phyloP scores from a whole-genome alignment of 2,888 invertebrate genomes.

The Octodonta nipae region DNA sequence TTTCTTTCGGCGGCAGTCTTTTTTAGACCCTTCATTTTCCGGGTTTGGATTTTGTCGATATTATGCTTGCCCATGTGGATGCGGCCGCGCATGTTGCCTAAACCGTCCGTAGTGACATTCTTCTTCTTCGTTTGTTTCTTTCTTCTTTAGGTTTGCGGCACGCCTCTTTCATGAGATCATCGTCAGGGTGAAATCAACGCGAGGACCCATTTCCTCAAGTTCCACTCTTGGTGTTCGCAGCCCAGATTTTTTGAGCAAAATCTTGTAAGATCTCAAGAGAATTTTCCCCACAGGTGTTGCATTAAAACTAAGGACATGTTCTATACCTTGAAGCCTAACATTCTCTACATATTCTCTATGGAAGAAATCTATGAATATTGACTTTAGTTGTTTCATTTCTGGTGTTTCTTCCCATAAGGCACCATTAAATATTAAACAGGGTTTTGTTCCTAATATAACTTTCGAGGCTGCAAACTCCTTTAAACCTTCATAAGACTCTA shows the following conservation, averaged over 20 bases:
- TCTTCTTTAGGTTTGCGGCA: slow-evolving; percentile 67
- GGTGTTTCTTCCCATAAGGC: slow-evolving; percentile 74
- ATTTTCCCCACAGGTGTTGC: slow-evolving; percentile 65
- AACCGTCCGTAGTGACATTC: slow-evolving; percentile 73
- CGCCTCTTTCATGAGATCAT: slow-evolving; percentile 73
- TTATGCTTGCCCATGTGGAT: slow-evolving; percentile 88
- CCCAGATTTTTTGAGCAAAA: slow-evolving; percentile 82
- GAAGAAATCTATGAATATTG: slow-evolving; percentile 84
- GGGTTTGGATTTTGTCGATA: slow-evolving; percentile 69
- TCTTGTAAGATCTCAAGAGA: slow-evolving; percentile 64
- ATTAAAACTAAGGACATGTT: slow-evolving; percentile 85
- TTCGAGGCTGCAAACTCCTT: slow-evolving; percentile 64
- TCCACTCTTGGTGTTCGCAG: slow-evolving; percentile 79
- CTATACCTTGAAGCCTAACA: slow-evolving; percentile 81
- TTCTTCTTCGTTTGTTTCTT: slow-evolving; percentile 73
- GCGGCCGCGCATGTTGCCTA: slow-evolving; percentile 81
- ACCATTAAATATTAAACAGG: slow-evolving; percentile 83
- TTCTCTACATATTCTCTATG: slow-evolving; percentile 68
- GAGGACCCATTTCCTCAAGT: slow-evolving; percentile 84
- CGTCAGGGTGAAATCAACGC: slow-evolving; percentile 77
- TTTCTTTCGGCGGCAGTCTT: slow-evolving; percentile 59
- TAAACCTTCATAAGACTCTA: slow-evolving; percentile 69
- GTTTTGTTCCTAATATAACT: slow-evolving; percentile 60
- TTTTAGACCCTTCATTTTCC: slow-evolving; percentile 80
- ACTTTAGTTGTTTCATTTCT: slow-evolving; percentile 72